Conservation (phyloP, 2,888 invertebrate genomes). For the Macrophya alboannulata region DNA sequence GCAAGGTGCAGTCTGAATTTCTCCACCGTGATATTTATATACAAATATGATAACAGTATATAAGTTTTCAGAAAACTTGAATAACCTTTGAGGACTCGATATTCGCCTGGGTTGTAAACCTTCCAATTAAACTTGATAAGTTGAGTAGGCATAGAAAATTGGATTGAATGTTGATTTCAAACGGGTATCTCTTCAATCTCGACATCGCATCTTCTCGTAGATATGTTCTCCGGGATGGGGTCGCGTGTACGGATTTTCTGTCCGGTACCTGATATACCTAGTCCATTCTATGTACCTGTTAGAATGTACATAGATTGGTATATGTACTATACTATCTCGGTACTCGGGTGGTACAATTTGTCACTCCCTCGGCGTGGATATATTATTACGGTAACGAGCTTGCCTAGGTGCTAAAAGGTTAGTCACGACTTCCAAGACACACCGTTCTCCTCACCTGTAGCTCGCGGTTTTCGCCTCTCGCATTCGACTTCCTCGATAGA, state of each 20-base stretch:
- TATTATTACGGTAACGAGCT: constrained; percentile 61
- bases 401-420: constrained; percentile 55
- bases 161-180: constrained; percentile 27
- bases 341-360: constrained; percentile 64
- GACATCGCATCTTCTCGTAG: constrained; percentile 36
- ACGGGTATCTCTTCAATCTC: constrained; percentile 32
- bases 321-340: constrained; percentile 3
- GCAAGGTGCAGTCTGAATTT: too few species aligned
- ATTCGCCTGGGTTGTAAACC: neutral
- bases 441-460: neutral
- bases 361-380: constrained; percentile 65
- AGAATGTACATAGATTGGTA: neutral
- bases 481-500: constrained; percentile 27
- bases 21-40: neutral
- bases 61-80: neutral
- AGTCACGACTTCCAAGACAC: constrained; percentile 54
- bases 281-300: constrained; percentile 32
- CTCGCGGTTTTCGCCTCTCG: neutral
- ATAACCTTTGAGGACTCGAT: neutral
- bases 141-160: constrained; percentile 7
- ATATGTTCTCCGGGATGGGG: constrained; percentile 9
- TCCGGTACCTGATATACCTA: constrained; percentile 31
- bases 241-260: constrained; percentile 37
- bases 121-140: neutral
- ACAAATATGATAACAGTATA: neutral